Conservation (phyloP, 2,888 invertebrate species). For the Pristionchus exspectatus region DNA sequence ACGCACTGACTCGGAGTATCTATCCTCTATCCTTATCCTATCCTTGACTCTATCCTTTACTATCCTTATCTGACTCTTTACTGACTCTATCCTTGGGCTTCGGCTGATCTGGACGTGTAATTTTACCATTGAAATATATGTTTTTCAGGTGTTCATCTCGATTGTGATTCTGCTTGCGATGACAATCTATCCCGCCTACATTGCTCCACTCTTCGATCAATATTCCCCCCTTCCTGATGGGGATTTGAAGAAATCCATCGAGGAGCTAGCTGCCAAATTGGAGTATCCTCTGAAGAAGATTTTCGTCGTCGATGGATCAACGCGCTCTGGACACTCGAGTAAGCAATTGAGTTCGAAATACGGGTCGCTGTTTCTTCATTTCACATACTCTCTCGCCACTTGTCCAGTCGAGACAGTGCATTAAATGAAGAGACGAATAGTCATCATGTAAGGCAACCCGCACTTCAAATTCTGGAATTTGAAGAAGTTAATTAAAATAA, state of each 20-base stretch:
- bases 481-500: too few relatives aligned
- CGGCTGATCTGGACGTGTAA: too few relatives aligned
- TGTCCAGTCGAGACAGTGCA: too few relatives aligned
- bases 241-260: constrained; percentile 86
- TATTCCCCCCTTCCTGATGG: constrained; percentile 96
- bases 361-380: too few relatives aligned
- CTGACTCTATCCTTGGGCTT: too few relatives aligned
- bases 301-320: constrained; percentile 90
- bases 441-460: too few relatives aligned
- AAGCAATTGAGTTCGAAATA: constrained; percentile 85
- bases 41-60: too few relatives aligned
- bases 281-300: constrained; percentile 94
- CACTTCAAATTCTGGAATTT: background rate
- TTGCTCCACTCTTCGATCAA: constrained; percentile 97
- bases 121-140: background rate
- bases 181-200: constrained; percentile 89
- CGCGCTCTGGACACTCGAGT: constrained; percentile 85
- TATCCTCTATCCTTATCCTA: too few relatives aligned
- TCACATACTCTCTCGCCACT: too few relatives aligned
- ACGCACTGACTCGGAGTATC: too few relatives aligned
- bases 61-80: too few relatives aligned
- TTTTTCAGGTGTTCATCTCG: constrained; percentile 85
- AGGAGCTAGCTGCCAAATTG: constrained; percentile 89
- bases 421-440: too few relatives aligned
- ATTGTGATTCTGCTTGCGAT: constrained; percentile 85